A percentile compares a stretch with the other conserved stretches of the same genome.
Conservation (phyloP, 2,888 invertebrate species). For the Eupsilia transversa region DNA sequence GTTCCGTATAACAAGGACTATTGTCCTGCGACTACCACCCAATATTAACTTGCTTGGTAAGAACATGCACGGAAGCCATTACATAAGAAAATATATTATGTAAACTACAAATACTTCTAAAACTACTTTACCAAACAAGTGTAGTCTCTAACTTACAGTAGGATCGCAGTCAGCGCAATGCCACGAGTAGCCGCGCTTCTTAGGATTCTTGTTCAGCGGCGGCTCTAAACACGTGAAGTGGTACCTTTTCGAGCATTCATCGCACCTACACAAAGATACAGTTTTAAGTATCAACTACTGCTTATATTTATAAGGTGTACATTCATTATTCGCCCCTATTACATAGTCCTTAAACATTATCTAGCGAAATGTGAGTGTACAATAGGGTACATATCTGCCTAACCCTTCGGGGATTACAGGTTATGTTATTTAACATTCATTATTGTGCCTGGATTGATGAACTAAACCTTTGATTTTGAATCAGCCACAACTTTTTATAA, state of each 20-base stretch:
- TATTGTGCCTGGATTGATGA: not conserved
- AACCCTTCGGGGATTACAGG: not conserved
- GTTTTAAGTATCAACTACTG: conserved; percentile 25
- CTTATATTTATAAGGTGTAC: not conserved
- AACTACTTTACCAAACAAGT: conserved; percentile 24
- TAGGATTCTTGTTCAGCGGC: conserved; percentile 97
- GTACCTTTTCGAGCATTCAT: conserved; percentile 97
- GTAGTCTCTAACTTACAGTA: conserved; percentile 91
- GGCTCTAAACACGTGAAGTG: conserved; percentile 98
- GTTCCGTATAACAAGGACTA: not conserved
- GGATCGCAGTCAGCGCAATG: conserved; percentile 99
- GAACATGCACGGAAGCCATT: conserved; percentile 8
- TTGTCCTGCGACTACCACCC: not conserved
- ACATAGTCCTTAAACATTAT: not conserved
- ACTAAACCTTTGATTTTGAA: not conserved
- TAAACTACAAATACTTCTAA: not conserved
- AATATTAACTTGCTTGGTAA: not conserved
- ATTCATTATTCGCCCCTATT: conserved; percentile 2
- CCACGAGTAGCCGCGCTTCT: conserved; percentile 98
- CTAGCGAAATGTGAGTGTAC: not conserved
- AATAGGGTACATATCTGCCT: not conserved
- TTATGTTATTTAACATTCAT: too few species aligned
- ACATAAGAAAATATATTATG: not conserved
- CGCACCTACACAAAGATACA: conserved; percentile 92
- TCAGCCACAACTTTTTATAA: not conserved